These are phyloP conservation scores for Hydrotaea diabolus DNA, from an alignment of 2,888 invertebrate species.

Conservation along the genomic window DNA sequence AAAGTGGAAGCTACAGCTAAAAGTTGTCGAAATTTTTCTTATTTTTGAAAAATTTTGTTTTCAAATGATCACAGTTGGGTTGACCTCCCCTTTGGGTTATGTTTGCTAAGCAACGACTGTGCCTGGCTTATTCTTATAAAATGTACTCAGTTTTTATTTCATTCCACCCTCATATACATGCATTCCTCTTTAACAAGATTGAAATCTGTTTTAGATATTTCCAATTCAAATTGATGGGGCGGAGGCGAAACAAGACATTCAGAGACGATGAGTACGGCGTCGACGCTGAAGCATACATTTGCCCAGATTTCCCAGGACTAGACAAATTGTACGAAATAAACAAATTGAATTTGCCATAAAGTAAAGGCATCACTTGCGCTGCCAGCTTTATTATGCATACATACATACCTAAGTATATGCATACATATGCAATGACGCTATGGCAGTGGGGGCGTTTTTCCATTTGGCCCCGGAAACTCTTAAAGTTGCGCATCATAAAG, in stretches of 20 bases:
- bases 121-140: too few species aligned
- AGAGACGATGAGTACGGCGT: background rate
- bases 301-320: constrained; percentile 25
- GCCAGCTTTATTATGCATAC: too few species aligned
- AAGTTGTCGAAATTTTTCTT: too few species aligned
- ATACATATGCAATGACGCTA: constrained; percentile 16
- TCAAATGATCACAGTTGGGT: too few species aligned
- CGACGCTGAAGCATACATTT: background rate
- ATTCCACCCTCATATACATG: constrained; percentile 5
- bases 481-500: constrained; percentile 39
- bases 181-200: constrained; percentile 30
- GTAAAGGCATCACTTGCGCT: constrained; percentile 7
- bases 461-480: background rate
- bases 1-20: too few species aligned
- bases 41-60: too few species aligned
- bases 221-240: constrained; percentile 35
- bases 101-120: too few species aligned
- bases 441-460: constrained; percentile 9
- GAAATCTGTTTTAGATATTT: constrained; percentile 50
- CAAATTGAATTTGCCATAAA: constrained; percentile 55
- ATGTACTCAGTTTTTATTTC: too few species aligned
- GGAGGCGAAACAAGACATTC: constrained; percentile 4
- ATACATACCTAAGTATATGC: background rate
- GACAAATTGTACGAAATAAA: constrained; percentile 53
- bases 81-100: too few species aligned